A percentile compares a stretch with the other conserved stretches of the same genome.
These are phyloP conservation scores for Donacobius atricapilla DNA, from an alignment of 2,113 vertebrate species.

Conservation along the genomic window DNA sequence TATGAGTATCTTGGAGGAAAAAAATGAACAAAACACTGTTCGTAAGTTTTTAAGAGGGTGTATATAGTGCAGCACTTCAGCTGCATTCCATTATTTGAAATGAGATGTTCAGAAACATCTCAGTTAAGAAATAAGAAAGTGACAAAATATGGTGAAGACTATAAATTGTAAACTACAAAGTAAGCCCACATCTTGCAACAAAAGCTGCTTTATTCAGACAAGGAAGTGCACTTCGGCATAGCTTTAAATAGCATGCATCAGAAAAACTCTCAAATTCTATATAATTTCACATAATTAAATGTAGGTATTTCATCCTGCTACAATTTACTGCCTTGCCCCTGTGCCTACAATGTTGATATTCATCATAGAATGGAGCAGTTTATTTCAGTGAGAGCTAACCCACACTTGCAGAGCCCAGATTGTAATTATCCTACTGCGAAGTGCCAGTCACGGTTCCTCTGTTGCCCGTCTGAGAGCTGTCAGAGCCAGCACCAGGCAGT, in stretches of 20 bases:
- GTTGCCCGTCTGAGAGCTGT: slow-evolving; percentile 1
- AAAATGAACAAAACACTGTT: background rate
- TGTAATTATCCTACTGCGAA: slow-evolving; percentile 70
- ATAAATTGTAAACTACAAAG: slow-evolving; percentile 49
- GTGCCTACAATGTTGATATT: slow-evolving; percentile 76
- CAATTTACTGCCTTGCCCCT: slow-evolving; percentile 76
- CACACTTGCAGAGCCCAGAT: slow-evolving; percentile 69
- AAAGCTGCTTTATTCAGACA: slow-evolving; percentile 63
- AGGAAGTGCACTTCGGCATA: slow-evolving; percentile 54
- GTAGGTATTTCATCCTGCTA: slow-evolving; percentile 78
- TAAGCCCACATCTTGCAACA: slow-evolving; percentile 45
- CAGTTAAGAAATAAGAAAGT: slow-evolving; percentile 19
- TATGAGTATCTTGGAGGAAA: background rate
- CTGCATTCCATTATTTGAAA: background rate
- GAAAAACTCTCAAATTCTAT: slow-evolving; percentile 78
- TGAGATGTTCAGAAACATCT: slow-evolving; percentile 19
- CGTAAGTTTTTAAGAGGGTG: background rate
- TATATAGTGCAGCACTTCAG: background rate
- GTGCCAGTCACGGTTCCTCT: slow-evolving; percentile 32
- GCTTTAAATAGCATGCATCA: slow-evolving; percentile 75
- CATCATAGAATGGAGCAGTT: slow-evolving; percentile 62
- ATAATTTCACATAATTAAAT: slow-evolving; percentile 81
- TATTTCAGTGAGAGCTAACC: slow-evolving; percentile 75
- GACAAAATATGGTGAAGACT: slow-evolving; percentile 32
- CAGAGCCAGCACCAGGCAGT: background rate